These are phyloP conservation scores for Eupeodes luniger DNA, from an alignment of 2,888 invertebrate species.

Conservation along the genomic window DNA sequence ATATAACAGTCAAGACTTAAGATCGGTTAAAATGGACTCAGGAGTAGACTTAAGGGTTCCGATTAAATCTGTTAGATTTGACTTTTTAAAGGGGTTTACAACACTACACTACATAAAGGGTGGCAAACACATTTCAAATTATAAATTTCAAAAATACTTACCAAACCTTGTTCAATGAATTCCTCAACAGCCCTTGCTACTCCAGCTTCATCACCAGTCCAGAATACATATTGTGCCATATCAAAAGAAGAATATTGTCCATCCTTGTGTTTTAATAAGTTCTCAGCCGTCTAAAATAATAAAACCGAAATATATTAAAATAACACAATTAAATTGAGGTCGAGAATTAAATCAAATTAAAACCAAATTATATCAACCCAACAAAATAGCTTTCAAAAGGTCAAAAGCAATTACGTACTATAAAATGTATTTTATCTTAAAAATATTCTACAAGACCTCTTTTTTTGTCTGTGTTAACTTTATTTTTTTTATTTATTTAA, in stretches of 20 bases:
- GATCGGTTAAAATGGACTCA: too few relatives aligned
- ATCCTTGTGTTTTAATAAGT: conserved; percentile 85
- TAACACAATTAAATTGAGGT: neutral
- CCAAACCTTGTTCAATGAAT: conserved; percentile 90
- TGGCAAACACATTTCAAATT: neutral
- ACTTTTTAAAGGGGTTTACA: too few relatives aligned
- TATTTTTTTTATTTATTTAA: conserved; percentile 29
- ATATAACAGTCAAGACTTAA: too few relatives aligned
- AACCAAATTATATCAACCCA: neutral
- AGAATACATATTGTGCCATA: conserved; percentile 93
- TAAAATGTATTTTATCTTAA: neutral
- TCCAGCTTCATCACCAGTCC: conserved; percentile 92
- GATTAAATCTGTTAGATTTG: too few relatives aligned
- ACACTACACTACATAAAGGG: too few relatives aligned
- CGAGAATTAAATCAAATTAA: neutral
- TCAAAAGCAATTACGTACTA: conserved; percentile 30
- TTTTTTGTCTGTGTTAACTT: neutral
- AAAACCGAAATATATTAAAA: neutral
- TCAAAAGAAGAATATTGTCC: conserved; percentile 91
- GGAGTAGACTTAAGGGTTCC: too few relatives aligned
- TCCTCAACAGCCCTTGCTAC: conserved; percentile 91
- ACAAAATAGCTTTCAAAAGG: conserved; percentile 5
- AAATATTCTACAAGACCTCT: conserved; percentile 15
- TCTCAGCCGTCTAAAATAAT: conserved; percentile 84
- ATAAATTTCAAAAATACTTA: conserved; percentile 82